Evolutionary conservation across 1,140 invertebrate species (phyloP), one percentile per base, ranked within the genome.

Genomic region (Heliconius nattereri): DNA sequence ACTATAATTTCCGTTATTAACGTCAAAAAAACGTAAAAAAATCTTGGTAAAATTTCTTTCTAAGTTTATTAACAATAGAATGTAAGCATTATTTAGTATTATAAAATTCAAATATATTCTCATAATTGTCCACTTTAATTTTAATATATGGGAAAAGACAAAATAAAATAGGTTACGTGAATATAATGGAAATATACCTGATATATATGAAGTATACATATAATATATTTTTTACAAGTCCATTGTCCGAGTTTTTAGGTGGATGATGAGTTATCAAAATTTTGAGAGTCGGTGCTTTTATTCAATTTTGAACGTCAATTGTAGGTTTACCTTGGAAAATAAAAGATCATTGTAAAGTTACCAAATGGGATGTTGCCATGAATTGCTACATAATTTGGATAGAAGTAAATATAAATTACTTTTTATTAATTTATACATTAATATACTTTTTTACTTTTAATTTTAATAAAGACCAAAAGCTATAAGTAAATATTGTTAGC

Each of bases 151-250:
- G 11, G 13, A 45, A 45, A 5, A 45, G 40, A 52, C 7, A 52
- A 52, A 52, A 52, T n/a, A 52, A 52, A 19, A 52, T 7, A 52
- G 19, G 7, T 52, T 13, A 32, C 60, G 23, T 66, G 11, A 66
- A 66, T 66, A 19, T n/a, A 78, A 77, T 90, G 86, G 85, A 87
- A 81, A 86, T 85, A 76, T 66, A 66, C 23, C 8, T 29, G n/a
- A n/a, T n/a, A n/a, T n/a, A n/a, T 13, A 73, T 74, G 9, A 52
- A 54, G 23, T 82, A 87, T 87, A 88, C 88, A 88, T 78, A n/a
- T n/a, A n/a, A n/a, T 85, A 81, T 83, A 80, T 71, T 86, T 87
- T 87, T 87, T 87, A 89, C 86, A 79, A 85, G 83, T 84, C 85
- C 85, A 86, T 87, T 86, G 86, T 87, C 84, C 78, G 81, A 72